These are phyloP conservation scores for Caenorhabditis sinica DNA, from an alignment of 2,888 invertebrate species.

Conservation along the genomic window DNA sequence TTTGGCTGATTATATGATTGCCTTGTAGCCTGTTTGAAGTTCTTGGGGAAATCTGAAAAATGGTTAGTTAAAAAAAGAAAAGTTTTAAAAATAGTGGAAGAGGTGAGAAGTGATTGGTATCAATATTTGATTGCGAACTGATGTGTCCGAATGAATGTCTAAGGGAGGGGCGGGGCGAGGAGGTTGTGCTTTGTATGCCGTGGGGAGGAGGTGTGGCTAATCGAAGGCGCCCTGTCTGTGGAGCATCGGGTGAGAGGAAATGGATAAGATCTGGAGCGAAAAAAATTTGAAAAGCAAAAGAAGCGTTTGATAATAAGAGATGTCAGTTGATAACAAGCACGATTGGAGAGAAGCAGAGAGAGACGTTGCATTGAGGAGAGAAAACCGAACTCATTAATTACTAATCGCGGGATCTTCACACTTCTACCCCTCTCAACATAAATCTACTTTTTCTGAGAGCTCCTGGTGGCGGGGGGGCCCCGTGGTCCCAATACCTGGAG, in stretches of 20 bases:
- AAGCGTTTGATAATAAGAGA: conserved; percentile 44
- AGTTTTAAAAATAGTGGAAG: neutral
- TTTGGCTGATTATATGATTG: neutral
- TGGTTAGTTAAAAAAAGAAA: neutral
- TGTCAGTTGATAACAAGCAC: conserved; percentile 46
- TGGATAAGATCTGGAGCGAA: conserved; percentile 7
- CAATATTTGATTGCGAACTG: conserved; percentile 20
- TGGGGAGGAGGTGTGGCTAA: conserved; percentile 56
- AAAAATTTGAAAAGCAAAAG: conserved; percentile 10
- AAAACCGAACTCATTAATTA: conserved; percentile 70
- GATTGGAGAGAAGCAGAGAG: conserved; percentile 7
- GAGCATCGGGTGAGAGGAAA: conserved; percentile 51
- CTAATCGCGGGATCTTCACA: conserved; percentile 53
- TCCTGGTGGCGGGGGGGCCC: neutral
- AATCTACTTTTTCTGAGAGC: conserved; percentile 30
- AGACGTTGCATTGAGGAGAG: conserved; percentile 48
- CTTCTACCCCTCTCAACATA: conserved; percentile 19
- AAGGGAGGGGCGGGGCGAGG: conserved; percentile 43
- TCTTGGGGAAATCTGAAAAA: conserved; percentile 10
- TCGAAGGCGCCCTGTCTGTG: conserved; percentile 55
- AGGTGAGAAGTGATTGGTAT: conserved; percentile 6
- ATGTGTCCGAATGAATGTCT: conserved; percentile 25
- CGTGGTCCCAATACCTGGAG: conserved; percentile 9
- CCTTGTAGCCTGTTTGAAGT: neutral
- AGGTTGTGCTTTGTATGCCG: conserved; percentile 62